Evolutionary conservation across 2,888 invertebrate species (phyloP).

Genomic region (Aelia acuminata): DNA sequence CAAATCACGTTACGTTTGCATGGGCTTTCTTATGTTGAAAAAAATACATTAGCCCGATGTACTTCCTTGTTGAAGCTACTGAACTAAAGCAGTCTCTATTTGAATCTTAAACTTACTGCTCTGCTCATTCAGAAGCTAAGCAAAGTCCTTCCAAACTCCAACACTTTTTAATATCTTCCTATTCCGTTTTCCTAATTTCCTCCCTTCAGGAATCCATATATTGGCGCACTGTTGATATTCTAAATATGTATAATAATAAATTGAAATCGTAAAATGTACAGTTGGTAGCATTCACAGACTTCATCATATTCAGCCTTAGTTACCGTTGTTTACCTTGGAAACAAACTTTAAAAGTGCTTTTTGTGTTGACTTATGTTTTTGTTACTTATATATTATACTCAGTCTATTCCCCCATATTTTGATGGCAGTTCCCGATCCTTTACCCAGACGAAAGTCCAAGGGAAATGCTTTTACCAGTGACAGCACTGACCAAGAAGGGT

Average conservation of each 20-base stretch:
- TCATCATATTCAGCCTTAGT: not conserved
- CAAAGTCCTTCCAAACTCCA: too few species aligned
- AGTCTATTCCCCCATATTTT: not conserved
- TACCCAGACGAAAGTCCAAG: constrained; percentile 33
- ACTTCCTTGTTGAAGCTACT: too few species aligned
- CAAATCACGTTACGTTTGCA: too few species aligned
- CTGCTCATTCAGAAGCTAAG: too few species aligned
- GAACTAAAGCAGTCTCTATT: too few species aligned
- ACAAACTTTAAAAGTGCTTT: not conserved
- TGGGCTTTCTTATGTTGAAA: too few species aligned
- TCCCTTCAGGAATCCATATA: too few species aligned
- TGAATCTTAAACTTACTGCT: too few species aligned
- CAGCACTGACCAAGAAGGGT: constrained; percentile 34
- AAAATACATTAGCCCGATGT: too few species aligned
- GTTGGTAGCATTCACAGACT: not conserved
- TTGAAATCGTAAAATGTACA: not conserved
- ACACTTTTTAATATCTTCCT: too few species aligned
- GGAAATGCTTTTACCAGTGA: constrained; percentile 14
- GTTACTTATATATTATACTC: not conserved
- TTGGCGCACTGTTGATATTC: too few species aligned
- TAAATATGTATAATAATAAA: not conserved
- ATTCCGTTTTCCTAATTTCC: too few species aligned
- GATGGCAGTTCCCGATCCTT: constrained; percentile 10
- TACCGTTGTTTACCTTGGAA: constrained; percentile 37
- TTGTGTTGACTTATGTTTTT: not conserved